Evolutionary conservation across 2,797 vertebrate genomes (phyloP).

Genomic region (Eidolon dupreanum): DNA sequence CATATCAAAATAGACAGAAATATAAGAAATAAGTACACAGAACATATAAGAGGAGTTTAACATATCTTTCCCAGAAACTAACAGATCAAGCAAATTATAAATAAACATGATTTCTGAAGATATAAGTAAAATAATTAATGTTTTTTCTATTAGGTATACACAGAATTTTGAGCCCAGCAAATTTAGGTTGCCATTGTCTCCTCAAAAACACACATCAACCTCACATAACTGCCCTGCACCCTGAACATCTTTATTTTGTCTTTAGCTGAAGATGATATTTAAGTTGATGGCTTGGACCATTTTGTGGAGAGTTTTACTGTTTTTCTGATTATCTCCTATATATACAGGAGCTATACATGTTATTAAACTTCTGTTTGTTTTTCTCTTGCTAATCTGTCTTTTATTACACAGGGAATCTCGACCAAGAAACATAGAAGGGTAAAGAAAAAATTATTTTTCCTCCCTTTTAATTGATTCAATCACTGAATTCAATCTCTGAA

Average conservation of each 20-base stretch:
- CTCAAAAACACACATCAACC: not conserved
- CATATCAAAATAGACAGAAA: not conserved
- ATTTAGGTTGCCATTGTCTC: not conserved
- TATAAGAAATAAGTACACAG: not conserved
- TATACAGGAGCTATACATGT: not conserved
- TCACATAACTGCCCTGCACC: not conserved
- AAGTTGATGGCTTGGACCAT: not conserved
- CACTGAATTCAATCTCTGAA: not conserved
- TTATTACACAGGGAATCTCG: not conserved
- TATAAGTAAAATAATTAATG: not conserved
- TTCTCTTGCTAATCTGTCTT: not conserved
- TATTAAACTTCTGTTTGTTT: not conserved
- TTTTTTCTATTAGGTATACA: not conserved
- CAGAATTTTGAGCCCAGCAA: not conserved
- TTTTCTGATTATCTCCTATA: not conserved
- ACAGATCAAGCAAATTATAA: not conserved
- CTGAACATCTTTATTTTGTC: not conserved
- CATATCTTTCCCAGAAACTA: not conserved
- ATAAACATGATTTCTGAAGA: not conserved
- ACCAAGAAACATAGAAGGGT: not conserved
- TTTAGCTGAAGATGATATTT: not conserved
- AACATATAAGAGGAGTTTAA: not conserved
- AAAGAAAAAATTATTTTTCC: not conserved
- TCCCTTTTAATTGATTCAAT: not conserved
- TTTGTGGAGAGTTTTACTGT: not conserved